Base-by-base conservation (phyloP, 2,888 invertebrate genomes). In the Oasisia sp. region DNA sequence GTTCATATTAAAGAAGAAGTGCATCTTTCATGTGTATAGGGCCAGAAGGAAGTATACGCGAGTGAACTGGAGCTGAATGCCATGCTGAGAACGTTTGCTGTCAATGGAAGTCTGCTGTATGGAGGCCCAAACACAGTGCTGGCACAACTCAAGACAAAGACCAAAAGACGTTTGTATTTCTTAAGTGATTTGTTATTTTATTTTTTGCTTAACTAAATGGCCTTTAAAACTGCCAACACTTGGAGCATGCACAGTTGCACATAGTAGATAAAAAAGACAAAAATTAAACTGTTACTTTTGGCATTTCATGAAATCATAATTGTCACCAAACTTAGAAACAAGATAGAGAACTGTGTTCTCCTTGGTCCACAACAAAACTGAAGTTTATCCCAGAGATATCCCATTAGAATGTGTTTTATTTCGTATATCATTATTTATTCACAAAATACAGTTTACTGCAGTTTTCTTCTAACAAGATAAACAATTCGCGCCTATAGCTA, bases 81-180 rank as follows among this genome's bases (percentile, higher is more conserved):
- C 44, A 95, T 95, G 92, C 95, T 96, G 92, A 93, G 95, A 89
- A 95, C 95, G 8, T 96, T 96, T 94, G 95, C 96, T 32, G 95
- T 94, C 92, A 96, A 95, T 93, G 95, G 95, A 92, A 95, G 95
- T 32, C 94, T 95, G 11, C 95, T 96, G 45, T 96, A 96, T 93
- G 95, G 96, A 56, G 96, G 96, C 8, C 96, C 95, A 93, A 96
- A 96, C 94, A 96, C 96, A 4, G 96, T 96, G 0, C 92, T 94
- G 8, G 96, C 96, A 0, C 96, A 96, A 92, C 94, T 96, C 8
- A 95, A 95, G 92, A 91, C 94, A 92, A 95, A 95, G 58, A 95
- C 95, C 2, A 95, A 95, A 92, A 93, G 96, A 95, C 95, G 96
- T 96, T 93, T 74, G 74, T 74, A 74, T 74, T 74, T 74, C 74